Percentiles rank a stretch among this genome's conserved stretches.
Conservation (phyloP, 2,113 vertebrate genomes). For the Shinisaurus crocodilurus region DNA sequence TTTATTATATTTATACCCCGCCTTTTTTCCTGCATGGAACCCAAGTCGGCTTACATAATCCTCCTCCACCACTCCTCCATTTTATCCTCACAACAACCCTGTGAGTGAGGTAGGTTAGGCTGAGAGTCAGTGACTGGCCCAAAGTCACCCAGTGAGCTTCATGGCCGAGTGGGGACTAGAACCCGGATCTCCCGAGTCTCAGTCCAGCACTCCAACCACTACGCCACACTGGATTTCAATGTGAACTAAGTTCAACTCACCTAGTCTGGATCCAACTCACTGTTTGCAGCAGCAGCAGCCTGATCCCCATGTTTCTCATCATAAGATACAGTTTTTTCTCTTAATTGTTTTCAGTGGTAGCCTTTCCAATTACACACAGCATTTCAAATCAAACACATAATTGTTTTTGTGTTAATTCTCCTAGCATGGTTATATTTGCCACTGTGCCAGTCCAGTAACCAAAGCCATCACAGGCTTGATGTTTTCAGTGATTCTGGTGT, state of each 20-base stretch:
- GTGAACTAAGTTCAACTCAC: not conserved
- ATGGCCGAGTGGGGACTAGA: too few relatives aligned
- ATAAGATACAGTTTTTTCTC: not conserved
- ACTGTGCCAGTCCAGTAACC: not conserved
- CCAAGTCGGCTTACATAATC: too few relatives aligned
- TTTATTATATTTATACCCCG: too few relatives aligned
- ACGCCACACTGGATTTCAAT: too few relatives aligned
- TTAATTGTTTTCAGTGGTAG: not conserved
- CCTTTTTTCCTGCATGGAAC: too few relatives aligned
- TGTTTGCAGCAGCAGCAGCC: not conserved
- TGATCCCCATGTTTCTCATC: not conserved
- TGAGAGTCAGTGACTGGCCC: too few relatives aligned
- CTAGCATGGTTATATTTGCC: not conserved
- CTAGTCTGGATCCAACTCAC: not conserved
- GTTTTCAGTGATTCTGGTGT: not conserved
- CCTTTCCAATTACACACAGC: not conserved
- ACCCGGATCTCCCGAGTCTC: too few relatives aligned
- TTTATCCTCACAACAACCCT: too few relatives aligned
- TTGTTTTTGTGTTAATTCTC: slow-evolving; percentile 3
- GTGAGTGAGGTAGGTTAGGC: too few relatives aligned
- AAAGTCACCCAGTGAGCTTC: too few relatives aligned
- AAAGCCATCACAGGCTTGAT: not conserved
- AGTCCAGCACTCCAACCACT: too few relatives aligned
- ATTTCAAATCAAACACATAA: not conserved
- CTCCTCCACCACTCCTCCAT: too few relatives aligned